A percentile compares a stretch with the other conserved stretches of the same genome.
phyloP scores from a whole-genome alignment of 2,113 vertebrate genomes.

The Stegostoma tigrinum region DNA sequence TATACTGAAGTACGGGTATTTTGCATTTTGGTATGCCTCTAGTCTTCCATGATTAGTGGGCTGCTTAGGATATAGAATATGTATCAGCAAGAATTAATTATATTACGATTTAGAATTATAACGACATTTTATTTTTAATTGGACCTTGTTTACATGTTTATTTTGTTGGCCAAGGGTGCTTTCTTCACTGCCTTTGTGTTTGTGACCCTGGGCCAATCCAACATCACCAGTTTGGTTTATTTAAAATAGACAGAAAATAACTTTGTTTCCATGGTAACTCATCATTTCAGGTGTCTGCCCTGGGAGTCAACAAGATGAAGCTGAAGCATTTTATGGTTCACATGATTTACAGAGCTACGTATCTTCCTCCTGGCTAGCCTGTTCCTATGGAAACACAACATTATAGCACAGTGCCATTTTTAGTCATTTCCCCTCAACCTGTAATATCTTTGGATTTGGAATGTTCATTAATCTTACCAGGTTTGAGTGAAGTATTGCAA shows the following conservation, averaged over 20 bases:
- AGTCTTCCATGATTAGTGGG: not conserved
- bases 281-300: not conserved
- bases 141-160: not conserved
- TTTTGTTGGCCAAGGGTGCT: not conserved
- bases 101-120: not conserved
- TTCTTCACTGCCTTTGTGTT: not conserved
- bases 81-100: not conserved
- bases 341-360: not conserved
- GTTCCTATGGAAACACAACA: not conserved
- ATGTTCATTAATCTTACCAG: not conserved
- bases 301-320: not conserved
- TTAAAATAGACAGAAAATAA: not conserved
- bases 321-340: not conserved
- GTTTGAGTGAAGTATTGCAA: not conserved
- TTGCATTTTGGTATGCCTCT: not conserved
- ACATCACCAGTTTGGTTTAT: not conserved
- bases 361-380: not conserved
- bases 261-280: not conserved
- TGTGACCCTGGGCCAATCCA: not conserved
- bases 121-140: not conserved
- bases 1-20: not conserved
- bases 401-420: not conserved
- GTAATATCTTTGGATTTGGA: not conserved
- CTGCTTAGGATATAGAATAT: not conserved
- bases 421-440: not conserved